Percentiles rank a stretch among this genome's conserved stretches.
phyloP scores from a whole-genome alignment of 2,888 invertebrate species.

The Philereme transversata region DNA sequence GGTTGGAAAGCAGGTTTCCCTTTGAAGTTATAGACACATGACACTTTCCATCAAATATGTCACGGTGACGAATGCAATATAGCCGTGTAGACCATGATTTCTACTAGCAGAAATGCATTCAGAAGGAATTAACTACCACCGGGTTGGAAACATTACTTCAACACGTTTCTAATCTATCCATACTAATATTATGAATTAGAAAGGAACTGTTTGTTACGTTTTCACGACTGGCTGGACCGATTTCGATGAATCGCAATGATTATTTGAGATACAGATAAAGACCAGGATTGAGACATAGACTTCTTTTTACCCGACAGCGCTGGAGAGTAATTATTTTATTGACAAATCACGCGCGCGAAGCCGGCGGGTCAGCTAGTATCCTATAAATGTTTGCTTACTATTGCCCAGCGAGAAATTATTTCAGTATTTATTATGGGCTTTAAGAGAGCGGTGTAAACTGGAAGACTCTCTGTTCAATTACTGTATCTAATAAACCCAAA shows the following conservation, averaged over 20 bases:
- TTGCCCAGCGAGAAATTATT: neutral
- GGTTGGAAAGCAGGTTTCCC: slow-evolving; percentile 6
- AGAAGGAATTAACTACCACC: slow-evolving; percentile 1
- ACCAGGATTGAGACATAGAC: no score
- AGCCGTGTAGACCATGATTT: slow-evolving; percentile 9
- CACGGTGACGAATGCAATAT: slow-evolving; percentile 13
- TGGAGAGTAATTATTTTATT: no score
- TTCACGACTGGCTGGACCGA: no score
- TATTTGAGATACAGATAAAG: no score
- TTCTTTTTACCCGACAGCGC: no score
- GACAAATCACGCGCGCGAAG: no score
- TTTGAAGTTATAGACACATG: slow-evolving; percentile 7
- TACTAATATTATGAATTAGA: no score
- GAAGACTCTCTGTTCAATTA: neutral
- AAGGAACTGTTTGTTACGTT: no score
- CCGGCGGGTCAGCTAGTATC: neutral
- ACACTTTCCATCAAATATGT: slow-evolving; percentile 16
- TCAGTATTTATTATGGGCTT: neutral
- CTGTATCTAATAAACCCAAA: neutral
- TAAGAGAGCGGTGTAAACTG: neutral
- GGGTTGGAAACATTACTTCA: neutral
- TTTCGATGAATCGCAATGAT: no score
- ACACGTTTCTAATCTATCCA: neutral
- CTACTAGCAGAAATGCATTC: slow-evolving; percentile 3
- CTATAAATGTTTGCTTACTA: neutral